These are phyloP conservation scores for Epinephelus coioides DNA, from an alignment of 2,797 vertebrate species.

Conservation along the genomic window DNA sequence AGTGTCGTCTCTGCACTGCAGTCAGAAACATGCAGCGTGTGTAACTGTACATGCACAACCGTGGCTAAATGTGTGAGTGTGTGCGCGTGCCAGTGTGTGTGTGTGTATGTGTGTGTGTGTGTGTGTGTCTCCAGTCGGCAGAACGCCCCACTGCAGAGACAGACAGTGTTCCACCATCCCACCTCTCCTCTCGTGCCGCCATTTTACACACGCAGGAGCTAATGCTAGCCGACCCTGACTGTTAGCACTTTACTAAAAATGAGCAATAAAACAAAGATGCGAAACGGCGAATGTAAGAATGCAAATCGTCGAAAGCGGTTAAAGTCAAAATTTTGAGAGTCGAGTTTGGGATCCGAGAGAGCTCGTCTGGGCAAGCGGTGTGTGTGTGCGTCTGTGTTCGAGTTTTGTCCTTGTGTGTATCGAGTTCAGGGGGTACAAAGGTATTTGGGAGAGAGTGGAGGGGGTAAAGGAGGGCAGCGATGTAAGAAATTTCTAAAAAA, in stretches of 20 bases:
- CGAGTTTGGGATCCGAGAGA: slow-evolving; percentile 18
- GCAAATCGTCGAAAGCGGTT: slow-evolving; percentile 25
- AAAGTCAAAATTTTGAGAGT: slow-evolving; percentile 35
- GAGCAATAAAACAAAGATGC: background rate
- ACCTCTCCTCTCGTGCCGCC: slow-evolving; percentile 77
- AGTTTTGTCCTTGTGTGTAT: slow-evolving; percentile 56
- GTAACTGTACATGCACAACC: slow-evolving; percentile 67
- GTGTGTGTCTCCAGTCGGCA: slow-evolving; percentile 55
- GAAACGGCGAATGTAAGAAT: background rate
- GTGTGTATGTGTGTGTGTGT: slow-evolving; percentile 36
- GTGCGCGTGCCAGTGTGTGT: slow-evolving; percentile 2
- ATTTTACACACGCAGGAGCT: slow-evolving; percentile 76
- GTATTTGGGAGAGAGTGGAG: slow-evolving; percentile 56
- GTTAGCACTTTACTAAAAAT: background rate
- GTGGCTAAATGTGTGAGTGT: slow-evolving; percentile 46
- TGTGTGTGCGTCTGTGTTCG: slow-evolving; percentile 27
- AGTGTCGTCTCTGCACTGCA: slow-evolving; percentile 71
- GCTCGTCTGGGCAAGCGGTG: slow-evolving; percentile 27
- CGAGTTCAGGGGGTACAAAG: slow-evolving; percentile 75
- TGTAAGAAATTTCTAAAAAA: slow-evolving; percentile 49
- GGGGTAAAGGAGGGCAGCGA: slow-evolving; percentile 62
- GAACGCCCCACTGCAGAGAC: slow-evolving; percentile 76
- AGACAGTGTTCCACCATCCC: slow-evolving; percentile 76
- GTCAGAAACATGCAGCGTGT: slow-evolving; percentile 62
- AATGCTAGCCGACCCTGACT: slow-evolving; percentile 53